phyloP scores from a whole-genome alignment of 2,888 invertebrate species.

The Scelioninae gen. 1 region DNA sequence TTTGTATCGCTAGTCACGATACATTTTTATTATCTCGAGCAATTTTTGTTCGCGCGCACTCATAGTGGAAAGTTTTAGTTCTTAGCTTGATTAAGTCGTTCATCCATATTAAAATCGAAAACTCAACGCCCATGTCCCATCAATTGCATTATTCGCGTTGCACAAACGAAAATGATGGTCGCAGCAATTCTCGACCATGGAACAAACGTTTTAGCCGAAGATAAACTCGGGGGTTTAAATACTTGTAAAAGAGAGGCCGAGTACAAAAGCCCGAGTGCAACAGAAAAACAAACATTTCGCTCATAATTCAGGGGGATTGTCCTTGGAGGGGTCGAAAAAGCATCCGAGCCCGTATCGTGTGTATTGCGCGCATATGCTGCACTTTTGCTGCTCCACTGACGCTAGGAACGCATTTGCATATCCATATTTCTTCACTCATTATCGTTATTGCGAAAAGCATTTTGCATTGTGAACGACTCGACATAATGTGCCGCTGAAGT shows the following conservation, averaged over 20 bases:
- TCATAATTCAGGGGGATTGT: conserved; percentile 77
- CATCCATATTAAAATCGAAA: conserved; percentile 30
- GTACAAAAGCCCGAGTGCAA: conserved; percentile 52
- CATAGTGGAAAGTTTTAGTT: not conserved
- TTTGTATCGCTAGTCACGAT: not conserved
- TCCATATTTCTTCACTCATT: conserved; percentile 83
- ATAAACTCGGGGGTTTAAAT: conserved; percentile 66
- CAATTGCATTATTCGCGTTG: conserved; percentile 23
- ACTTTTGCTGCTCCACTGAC: conserved; percentile 57
- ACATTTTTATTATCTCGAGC: not conserved
- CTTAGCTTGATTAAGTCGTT: conserved; percentile 28
- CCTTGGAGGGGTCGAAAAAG: conserved; percentile 72
- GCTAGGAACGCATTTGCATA: conserved; percentile 75
- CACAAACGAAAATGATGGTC: conserved; percentile 40
- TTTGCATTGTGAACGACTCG: conserved; percentile 73
- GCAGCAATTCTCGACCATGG: conserved; percentile 67
- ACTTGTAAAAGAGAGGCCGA: conserved; percentile 45
- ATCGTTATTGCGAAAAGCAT: conserved; percentile 81
- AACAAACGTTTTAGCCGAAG: conserved; percentile 47
- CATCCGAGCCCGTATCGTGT: conserved; percentile 27
- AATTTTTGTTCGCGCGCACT: not conserved
- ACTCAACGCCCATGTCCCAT: conserved; percentile 40
- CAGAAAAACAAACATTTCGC: conserved; percentile 79
- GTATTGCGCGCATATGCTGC: conserved; percentile 46
- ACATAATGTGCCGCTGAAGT: too few species aligned